Conservation (phyloP, 2,888 invertebrate genomes). For the Morinoia aosen region DNA sequence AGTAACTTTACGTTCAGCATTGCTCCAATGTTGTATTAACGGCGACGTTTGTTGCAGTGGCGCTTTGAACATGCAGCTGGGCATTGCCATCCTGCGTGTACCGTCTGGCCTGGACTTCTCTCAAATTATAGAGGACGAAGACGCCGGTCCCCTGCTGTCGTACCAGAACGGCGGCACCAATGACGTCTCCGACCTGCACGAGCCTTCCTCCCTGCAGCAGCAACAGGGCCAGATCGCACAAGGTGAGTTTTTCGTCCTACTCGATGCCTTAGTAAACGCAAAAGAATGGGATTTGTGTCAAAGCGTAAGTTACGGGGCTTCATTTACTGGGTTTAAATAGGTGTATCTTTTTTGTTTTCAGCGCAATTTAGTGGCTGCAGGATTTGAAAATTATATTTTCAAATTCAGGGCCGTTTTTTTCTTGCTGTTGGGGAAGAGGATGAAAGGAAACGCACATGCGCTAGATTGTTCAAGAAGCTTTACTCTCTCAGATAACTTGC, state of each 20-base stretch:
- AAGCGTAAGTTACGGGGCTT: not conserved
- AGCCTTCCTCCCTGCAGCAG: slow-evolving; percentile 8
- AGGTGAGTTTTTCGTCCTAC: not conserved
- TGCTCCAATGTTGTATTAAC: not conserved
- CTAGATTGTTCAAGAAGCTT: not conserved
- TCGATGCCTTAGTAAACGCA: not conserved
- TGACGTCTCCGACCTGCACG: slow-evolving; percentile 37
- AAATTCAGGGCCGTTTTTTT: not conserved
- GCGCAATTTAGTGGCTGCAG: not conserved
- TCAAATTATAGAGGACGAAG: slow-evolving; percentile 72
- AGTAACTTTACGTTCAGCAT: too few relatives aligned
- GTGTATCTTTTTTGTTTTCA: not conserved
- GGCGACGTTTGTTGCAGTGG: slow-evolving; percentile 55
- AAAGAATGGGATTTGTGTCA: not conserved
- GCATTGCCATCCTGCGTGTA: slow-evolving; percentile 89
- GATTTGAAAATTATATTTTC: not conserved
- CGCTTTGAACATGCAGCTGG: slow-evolving; percentile 85
- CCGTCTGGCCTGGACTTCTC: slow-evolving; percentile 87
- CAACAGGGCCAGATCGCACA: slow-evolving; percentile 40
- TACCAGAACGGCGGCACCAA: slow-evolving; percentile 38
- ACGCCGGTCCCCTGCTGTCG: slow-evolving; percentile 51
- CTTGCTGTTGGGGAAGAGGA: not conserved
- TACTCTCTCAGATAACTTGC: not conserved
- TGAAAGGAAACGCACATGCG: not conserved
- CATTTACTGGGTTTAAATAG: not conserved